Evolutionary conservation across 2,113 vertebrate genomes (phyloP).

Genomic region (Pogonocichla stellata): DNA sequence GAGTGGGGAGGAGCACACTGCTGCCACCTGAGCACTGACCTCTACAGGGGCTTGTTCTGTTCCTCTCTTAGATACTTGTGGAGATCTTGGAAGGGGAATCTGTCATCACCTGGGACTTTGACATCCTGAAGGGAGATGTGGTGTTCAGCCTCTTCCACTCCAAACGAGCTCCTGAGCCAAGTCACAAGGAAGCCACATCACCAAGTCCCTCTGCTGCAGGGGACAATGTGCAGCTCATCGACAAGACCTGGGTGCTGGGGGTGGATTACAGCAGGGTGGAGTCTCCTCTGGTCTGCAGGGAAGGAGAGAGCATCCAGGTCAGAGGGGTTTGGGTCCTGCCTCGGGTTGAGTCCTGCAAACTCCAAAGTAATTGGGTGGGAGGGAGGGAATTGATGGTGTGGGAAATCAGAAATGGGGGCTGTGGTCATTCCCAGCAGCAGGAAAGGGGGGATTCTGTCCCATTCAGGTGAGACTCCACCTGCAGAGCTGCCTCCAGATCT

Average conservation of each 20-base stretch:
- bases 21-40: background rate
- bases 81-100: constrained; percentile 83
- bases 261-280: constrained; percentile 80
- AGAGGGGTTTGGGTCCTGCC: background rate
- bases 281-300: constrained; percentile 77
- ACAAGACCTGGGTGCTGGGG: constrained; percentile 74
- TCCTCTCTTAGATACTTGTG: constrained; percentile 67
- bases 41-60: background rate
- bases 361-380: background rate
- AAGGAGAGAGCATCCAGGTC: constrained; percentile 87
- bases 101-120: constrained; percentile 87
- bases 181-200: constrained; percentile 6
- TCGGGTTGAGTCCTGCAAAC: background rate
- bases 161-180: constrained; percentile 63
- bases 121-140: constrained; percentile 82
- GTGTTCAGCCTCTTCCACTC: constrained; percentile 84
- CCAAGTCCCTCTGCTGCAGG: constrained; percentile 3
- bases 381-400: background rate
- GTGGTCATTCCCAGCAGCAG: background rate
- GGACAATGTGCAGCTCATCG: constrained; percentile 69
- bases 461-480: background rate
- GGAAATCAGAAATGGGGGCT: background rate
- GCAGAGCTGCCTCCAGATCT: background rate
- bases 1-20: background rate
- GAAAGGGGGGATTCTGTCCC: background rate